A percentile compares a stretch with the other conserved stretches of the same genome.
Evolutionary conservation across 2,797 vertebrate species (phyloP).

Genomic region (Anguilla anguilla): DNA sequence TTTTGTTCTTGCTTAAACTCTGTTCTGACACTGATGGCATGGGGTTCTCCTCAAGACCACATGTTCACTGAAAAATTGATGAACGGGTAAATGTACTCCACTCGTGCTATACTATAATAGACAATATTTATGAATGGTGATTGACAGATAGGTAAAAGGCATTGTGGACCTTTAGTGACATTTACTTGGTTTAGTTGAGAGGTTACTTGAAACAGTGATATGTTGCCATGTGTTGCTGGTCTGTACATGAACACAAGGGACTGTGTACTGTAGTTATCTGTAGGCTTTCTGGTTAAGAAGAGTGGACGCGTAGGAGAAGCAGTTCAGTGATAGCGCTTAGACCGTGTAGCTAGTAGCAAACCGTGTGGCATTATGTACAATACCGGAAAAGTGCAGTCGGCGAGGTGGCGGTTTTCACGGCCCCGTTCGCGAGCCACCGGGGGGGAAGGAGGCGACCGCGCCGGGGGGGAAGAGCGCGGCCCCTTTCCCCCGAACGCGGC

Average conservation of each 20-base stretch:
- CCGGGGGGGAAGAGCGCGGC: not conserved
- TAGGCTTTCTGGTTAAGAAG: not conserved
- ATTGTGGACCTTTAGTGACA: not conserved
- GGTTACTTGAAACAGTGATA: not conserved
- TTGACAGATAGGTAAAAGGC: not conserved
- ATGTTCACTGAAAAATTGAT: not conserved
- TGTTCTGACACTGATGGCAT: not conserved
- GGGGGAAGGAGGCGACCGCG: not conserved
- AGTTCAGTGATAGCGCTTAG: not conserved
- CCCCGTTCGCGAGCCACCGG: slow-evolving; percentile 40
- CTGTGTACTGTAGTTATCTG: not conserved
- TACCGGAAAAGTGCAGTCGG: not conserved
- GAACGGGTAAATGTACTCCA: not conserved
- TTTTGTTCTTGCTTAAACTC: not conserved
- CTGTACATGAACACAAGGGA: not conserved
- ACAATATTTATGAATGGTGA: not conserved
- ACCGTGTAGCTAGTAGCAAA: not conserved
- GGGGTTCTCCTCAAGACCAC: not conserved
- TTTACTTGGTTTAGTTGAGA: not conserved
- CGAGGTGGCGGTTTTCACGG: not conserved
- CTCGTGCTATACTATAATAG: not conserved
- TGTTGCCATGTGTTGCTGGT: not conserved
- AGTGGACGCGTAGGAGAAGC: not conserved
- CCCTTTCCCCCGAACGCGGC: slow-evolving; percentile 35
- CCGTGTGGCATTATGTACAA: not conserved